Evolutionary conservation across 2,113 vertebrate genomes (phyloP).

Genomic region (Sinocyclocheilus anshuiensis): DNA sequence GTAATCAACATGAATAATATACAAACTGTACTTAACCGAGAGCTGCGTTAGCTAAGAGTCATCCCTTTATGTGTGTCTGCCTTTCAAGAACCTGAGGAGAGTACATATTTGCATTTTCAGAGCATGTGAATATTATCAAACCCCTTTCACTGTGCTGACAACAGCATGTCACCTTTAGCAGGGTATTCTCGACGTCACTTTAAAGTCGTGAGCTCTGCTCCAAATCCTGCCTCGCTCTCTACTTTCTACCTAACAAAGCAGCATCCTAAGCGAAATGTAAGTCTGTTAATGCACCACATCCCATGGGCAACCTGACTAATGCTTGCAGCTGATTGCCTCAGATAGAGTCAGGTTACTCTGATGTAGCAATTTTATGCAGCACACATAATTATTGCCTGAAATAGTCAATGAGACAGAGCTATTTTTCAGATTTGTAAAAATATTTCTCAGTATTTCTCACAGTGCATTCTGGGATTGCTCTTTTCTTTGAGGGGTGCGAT

Average conservation of each 20-base stretch:
- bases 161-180: slow-evolving; percentile 4
- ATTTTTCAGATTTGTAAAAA: background rate
- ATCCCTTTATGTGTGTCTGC: background rate
- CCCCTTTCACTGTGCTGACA: background rate
- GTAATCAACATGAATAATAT: slow-evolving; percentile 2
- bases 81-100: slow-evolving; percentile 14
- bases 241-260: background rate
- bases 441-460: background rate
- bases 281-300: background rate
- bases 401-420: background rate
- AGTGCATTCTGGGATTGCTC: background rate
- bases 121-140: background rate
- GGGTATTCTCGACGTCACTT: background rate
- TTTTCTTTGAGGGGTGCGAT: background rate
- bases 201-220: background rate
- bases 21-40: slow-evolving; percentile 1
- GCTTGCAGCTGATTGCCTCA: background rate
- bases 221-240: background rate
- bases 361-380: background rate
- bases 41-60: background rate
- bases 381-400: background rate
- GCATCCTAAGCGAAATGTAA: background rate
- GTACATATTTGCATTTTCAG: background rate
- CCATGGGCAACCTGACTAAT: background rate
- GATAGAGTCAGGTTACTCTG: background rate